Percentiles rank a stretch among this genome's conserved stretches.
Evolutionary conservation across 2,888 invertebrate species (phyloP).

Genomic region (Eristalinus aeneus): DNA sequence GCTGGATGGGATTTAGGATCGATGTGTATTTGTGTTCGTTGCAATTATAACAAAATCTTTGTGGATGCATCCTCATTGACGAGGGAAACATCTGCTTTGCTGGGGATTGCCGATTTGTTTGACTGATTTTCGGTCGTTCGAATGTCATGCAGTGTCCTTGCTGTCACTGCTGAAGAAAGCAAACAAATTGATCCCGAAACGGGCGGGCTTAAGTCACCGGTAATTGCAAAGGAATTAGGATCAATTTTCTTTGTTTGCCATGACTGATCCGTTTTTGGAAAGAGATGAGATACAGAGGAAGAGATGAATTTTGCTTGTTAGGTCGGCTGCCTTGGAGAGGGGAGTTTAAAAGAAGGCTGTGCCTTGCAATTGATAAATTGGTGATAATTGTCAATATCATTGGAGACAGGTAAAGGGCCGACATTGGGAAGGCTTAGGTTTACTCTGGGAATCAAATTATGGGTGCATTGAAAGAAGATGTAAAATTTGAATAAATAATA

Average conservation of each 20-base stretch:
- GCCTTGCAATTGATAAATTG: conserved; percentile 13
- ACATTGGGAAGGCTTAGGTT: not conserved
- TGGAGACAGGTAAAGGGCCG: not conserved
- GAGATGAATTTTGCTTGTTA: not conserved
- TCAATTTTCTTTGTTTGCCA: conserved; percentile 46
- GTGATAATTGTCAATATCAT: conserved; percentile 39
- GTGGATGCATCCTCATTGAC: conserved; percentile 23
- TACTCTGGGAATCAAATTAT: too few species aligned
- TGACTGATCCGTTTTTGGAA: conserved; percentile 55
- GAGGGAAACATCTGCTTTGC: conserved; percentile 22
- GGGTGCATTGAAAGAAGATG: too few species aligned
- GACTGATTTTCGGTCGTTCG: conserved; percentile 54
- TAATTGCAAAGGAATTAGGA: conserved; percentile 65
- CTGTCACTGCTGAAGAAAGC: conserved; percentile 29
- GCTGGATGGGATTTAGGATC: conserved; percentile 33
- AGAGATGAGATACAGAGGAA: not conserved
- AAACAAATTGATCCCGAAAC: conserved; percentile 38
- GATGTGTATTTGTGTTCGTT: conserved; percentile 26
- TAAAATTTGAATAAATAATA: too few species aligned
- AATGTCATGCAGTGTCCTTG: conserved; percentile 44
- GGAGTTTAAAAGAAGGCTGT: not conserved
- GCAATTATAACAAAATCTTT: conserved; percentile 48
- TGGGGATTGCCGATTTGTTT: conserved; percentile 16
- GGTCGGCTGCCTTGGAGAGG: conserved; percentile 37
- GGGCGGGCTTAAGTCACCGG: conserved; percentile 34